Conservation (phyloP, 2,888 invertebrate genomes). For the Parnassius mnemosyne region DNA sequence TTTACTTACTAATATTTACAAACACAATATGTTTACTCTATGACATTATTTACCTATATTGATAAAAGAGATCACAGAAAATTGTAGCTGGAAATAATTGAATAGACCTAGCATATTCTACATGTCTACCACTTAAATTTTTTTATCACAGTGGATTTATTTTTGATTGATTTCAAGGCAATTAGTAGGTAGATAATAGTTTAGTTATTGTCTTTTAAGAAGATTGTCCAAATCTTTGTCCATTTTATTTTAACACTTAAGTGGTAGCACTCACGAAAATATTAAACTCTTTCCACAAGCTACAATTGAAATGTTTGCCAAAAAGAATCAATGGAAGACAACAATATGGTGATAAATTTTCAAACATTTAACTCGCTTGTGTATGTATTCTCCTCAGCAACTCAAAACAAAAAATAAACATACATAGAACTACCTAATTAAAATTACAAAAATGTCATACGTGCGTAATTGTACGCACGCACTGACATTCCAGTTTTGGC, state of each 20-base stretch:
- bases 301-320: conserved; percentile 72
- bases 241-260: conserved; percentile 27
- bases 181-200: conserved; percentile 52
- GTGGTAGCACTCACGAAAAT: conserved; percentile 58
- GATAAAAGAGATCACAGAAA: conserved; percentile 82
- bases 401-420: conserved; percentile 55
- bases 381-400: conserved; percentile 57
- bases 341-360: conserved; percentile 46
- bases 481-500: conserved; percentile 53
- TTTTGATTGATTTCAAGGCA: conserved; percentile 68
- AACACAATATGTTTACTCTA: conserved; percentile 63
- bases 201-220: conserved; percentile 64
- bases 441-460: conserved; percentile 72
- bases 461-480: conserved; percentile 52
- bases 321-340: conserved; percentile 76
- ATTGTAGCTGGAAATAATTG: conserved; percentile 81
- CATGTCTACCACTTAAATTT: conserved; percentile 71
- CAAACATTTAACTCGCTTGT: conserved; percentile 46
- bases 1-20: conserved; percentile 65
- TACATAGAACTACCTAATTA: conserved; percentile 67
- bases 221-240: conserved; percentile 23
- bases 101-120: conserved; percentile 72
- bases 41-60: conserved; percentile 75
- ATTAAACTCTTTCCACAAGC: conserved; percentile 54
- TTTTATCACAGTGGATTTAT: conserved; percentile 72